Conservation (phyloP, 2,113 vertebrate species). For the Cairina moschata region DNA sequence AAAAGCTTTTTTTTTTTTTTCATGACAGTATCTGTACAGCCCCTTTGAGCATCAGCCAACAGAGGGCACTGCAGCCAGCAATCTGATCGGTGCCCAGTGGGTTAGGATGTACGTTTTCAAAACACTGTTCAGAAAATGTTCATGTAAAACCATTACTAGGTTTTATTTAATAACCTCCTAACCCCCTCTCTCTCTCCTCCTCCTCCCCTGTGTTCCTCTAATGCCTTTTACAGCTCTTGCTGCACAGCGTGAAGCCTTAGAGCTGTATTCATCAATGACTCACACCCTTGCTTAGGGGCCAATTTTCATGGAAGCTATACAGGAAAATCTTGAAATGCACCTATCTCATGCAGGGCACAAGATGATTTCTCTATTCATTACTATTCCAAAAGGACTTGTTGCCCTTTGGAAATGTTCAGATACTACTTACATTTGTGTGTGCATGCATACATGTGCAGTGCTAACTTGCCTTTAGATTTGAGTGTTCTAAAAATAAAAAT, state of each 20-base stretch:
- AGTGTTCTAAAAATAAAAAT: constrained; percentile 55
- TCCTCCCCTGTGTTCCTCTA: constrained; percentile 75
- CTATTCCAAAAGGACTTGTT: constrained; percentile 71
- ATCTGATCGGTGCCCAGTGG: not conserved
- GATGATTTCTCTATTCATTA: constrained; percentile 76
- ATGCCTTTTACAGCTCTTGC: constrained; percentile 72
- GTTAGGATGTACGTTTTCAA: constrained; percentile 20
- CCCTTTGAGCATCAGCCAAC: not conserved
- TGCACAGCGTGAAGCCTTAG: constrained; percentile 69
- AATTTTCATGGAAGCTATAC: constrained; percentile 74
- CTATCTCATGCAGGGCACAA: constrained; percentile 74
- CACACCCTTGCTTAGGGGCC: constrained; percentile 76
- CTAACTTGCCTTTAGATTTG: constrained; percentile 56
- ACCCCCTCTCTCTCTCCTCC: constrained; percentile 65
- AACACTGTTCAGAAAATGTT: constrained; percentile 45
- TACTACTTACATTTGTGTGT: constrained; percentile 63
- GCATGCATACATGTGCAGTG: constrained; percentile 15
- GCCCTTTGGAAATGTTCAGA: constrained; percentile 67
- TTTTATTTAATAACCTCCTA: constrained; percentile 73
- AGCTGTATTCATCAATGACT: constrained; percentile 75
- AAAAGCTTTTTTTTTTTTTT: not conserved
- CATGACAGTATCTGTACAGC: not conserved
- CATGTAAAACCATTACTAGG: constrained; percentile 65
- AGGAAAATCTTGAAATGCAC: constrained; percentile 71
- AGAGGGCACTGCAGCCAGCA: not conserved